Percentiles rank a stretch among this genome's conserved stretches.
Evolutionary conservation across 2,797 vertebrate genomes (phyloP).

Genomic region (Microhierax caerulescens): DNA sequence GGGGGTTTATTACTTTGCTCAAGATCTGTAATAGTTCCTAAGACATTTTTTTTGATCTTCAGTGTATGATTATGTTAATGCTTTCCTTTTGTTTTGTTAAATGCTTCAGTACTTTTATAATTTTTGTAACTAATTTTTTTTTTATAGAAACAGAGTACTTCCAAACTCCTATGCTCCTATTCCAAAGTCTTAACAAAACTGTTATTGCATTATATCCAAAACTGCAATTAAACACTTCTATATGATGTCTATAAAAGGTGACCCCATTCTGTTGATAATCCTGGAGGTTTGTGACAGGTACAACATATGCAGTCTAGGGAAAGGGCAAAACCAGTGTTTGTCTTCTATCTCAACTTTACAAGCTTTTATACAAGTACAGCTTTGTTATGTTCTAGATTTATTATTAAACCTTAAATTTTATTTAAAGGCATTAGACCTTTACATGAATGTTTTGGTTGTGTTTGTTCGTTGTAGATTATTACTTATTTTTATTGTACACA

Average conservation of each 20-base stretch:
- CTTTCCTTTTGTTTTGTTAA: not conserved
- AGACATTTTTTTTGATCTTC: not conserved
- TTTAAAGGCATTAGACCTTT: not conserved
- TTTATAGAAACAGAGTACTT: not conserved
- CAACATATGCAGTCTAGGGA: not conserved
- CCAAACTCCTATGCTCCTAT: not conserved
- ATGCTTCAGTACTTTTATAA: not conserved
- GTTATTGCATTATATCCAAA: not conserved
- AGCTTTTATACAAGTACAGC: not conserved
- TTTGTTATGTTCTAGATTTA: not conserved
- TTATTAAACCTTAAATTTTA: not conserved
- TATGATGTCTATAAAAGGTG: not conserved
- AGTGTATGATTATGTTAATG: not conserved
- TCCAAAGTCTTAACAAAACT: not conserved
- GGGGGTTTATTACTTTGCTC: not conserved
- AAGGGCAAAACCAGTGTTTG: not conserved
- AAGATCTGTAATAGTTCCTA: not conserved
- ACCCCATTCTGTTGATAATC: not conserved
- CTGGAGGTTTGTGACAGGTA: not conserved
- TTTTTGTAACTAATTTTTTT: not conserved
- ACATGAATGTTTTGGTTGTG: not conserved
- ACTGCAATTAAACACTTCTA: not conserved
- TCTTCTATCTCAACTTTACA: not conserved
- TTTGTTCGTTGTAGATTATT: not conserved
- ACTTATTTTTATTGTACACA: not conserved